Evolutionary conservation across 30 jellyfish, hydroid and myxozoan species (phyloP).

Genomic region (Aurelia aurita): DNA sequence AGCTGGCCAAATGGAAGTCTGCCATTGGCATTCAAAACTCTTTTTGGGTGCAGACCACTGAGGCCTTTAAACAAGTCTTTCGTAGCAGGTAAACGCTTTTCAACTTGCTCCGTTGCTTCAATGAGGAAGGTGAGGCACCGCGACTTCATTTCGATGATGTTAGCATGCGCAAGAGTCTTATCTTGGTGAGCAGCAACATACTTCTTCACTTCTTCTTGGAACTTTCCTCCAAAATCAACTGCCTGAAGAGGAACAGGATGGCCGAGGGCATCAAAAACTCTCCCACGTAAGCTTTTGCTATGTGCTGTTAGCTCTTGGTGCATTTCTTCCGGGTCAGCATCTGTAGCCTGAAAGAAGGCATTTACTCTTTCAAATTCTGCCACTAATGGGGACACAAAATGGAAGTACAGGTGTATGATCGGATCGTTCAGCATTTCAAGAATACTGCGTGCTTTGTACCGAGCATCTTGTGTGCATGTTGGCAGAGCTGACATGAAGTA

Average conservation of each 20-base stretch:
- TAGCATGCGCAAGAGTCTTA: slow-evolving; percentile 31
- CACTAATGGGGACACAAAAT: slow-evolving; percentile 66
- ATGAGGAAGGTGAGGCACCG: slow-evolving; percentile 46
- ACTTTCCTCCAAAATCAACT: slow-evolving; percentile 74
- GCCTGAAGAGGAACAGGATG: slow-evolving; percentile 27
- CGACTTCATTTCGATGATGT: slow-evolving; percentile 48
- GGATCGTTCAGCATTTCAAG: slow-evolving; percentile 56
- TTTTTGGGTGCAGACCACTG: slow-evolving; percentile 28
- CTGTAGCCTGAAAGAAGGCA: slow-evolving; percentile 68
- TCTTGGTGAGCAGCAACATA: slow-evolving; percentile 31
- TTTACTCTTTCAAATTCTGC: slow-evolving; percentile 71
- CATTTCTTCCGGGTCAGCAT: slow-evolving; percentile 52
- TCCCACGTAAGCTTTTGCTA: slow-evolving; percentile 23
- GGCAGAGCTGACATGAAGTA: slow-evolving; percentile 53
- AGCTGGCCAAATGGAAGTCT: slow-evolving; percentile 58
- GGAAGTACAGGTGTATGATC: slow-evolving; percentile 42
- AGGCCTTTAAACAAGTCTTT: slow-evolving; percentile 54
- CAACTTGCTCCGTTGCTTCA: slow-evolving; percentile 75
- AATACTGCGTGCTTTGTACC: slow-evolving; percentile 56
- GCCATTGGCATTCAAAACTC: slow-evolving; percentile 48
- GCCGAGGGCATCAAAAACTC: slow-evolving; percentile 46
- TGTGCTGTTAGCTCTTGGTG: slow-evolving; percentile 24
- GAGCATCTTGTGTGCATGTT: neutral
- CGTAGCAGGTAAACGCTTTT: slow-evolving; percentile 55
- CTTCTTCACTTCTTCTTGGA: slow-evolving; percentile 27